Evolutionary conservation across 1,140 invertebrate species (phyloP).

Genomic region (Macrobrachium nipponense): DNA sequence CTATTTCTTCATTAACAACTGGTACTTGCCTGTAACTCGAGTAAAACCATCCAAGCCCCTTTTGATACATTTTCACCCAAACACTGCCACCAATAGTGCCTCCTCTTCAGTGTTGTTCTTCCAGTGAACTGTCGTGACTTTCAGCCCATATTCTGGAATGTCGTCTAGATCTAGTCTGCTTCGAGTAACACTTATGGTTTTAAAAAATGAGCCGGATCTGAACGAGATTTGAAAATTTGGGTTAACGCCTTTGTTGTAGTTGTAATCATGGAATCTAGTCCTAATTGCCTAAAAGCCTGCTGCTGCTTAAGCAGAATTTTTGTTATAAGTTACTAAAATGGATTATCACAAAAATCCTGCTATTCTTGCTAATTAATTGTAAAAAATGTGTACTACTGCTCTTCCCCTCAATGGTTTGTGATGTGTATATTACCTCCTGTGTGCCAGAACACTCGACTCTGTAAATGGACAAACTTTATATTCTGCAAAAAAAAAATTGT

Average conservation of each 20-base stretch:
- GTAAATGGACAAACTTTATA: slow-evolving; percentile 22
- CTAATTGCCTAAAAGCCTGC: slow-evolving; percentile 42
- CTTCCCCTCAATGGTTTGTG: slow-evolving; percentile 43
- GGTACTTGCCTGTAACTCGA: slow-evolving; percentile 49
- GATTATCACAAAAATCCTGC: slow-evolving; percentile 22
- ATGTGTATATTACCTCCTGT: slow-evolving; percentile 56
- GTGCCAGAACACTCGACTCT: slow-evolving; percentile 27
- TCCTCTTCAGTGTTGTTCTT: slow-evolving; percentile 50
- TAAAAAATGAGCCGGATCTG: slow-evolving; percentile 5
- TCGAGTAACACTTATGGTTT: neutral
- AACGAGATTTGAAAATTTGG: slow-evolving; percentile 12
- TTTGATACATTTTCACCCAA: slow-evolving; percentile 18
- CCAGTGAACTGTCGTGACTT: slow-evolving; percentile 40
- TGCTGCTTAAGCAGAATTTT: slow-evolving; percentile 43
- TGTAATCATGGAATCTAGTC: slow-evolving; percentile 59
- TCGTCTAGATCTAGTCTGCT: slow-evolving; percentile 11
- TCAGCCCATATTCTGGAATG: slow-evolving; percentile 20
- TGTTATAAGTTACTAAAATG: slow-evolving; percentile 42
- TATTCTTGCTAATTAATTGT: slow-evolving; percentile 18
- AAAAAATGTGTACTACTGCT: slow-evolving; percentile 4
- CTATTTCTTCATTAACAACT: slow-evolving; percentile 23
- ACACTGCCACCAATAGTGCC: slow-evolving; percentile 60
- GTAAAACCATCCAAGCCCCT: neutral
- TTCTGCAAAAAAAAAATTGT: slow-evolving; percentile 27
- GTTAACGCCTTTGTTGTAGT: slow-evolving; percentile 22